Percentiles rank a stretch among this genome's conserved stretches.
Conservation (phyloP, 1,140 invertebrate genomes). For the Drosophila mayri region DNA sequence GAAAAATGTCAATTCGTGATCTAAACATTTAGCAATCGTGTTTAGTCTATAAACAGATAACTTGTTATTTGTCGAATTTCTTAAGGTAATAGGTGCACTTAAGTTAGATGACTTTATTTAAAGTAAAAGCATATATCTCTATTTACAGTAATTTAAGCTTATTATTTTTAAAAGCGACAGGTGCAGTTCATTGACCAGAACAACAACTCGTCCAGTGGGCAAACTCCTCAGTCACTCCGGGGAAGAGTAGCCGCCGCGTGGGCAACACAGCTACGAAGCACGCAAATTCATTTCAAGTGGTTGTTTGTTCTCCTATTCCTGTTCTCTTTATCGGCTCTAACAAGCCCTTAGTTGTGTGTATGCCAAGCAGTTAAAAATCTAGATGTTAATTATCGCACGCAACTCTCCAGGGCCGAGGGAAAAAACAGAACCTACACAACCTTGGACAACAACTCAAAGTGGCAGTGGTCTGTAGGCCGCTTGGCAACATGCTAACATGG, state of each 20-base stretch:
- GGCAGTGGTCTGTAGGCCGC: conserved; percentile 21
- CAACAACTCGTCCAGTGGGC: conserved; percentile 34
- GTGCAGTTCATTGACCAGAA: conserved; percentile 58
- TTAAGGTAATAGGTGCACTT: neutral
- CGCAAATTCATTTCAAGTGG: conserved; percentile 67
- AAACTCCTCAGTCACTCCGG: conserved; percentile 4
- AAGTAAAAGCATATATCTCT: neutral
- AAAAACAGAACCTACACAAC: conserved; percentile 24
- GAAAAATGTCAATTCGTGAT: neutral
- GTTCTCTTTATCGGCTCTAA: conserved; percentile 69
- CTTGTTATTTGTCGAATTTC: neutral
- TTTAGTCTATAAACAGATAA: neutral
- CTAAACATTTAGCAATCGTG: neutral
- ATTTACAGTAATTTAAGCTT: neutral
- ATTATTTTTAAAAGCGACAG: conserved; percentile 3
- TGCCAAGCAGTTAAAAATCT: conserved; percentile 71
- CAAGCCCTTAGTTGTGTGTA: conserved; percentile 75
- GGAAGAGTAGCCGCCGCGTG: conserved; percentile 35
- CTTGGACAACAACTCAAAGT: conserved; percentile 9
- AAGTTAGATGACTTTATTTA: neutral
- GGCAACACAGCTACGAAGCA: conserved; percentile 44
- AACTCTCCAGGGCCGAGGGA: conserved; percentile 37
- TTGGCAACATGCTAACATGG: conserved; percentile 16
- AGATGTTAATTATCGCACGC: conserved; percentile 80
- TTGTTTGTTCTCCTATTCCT: conserved; percentile 18